A percentile compares a stretch with the other conserved stretches of the same genome.
Evolutionary conservation across 2,113 vertebrate genomes (phyloP).

Genomic region (Ranitomeya variabilis): DNA sequence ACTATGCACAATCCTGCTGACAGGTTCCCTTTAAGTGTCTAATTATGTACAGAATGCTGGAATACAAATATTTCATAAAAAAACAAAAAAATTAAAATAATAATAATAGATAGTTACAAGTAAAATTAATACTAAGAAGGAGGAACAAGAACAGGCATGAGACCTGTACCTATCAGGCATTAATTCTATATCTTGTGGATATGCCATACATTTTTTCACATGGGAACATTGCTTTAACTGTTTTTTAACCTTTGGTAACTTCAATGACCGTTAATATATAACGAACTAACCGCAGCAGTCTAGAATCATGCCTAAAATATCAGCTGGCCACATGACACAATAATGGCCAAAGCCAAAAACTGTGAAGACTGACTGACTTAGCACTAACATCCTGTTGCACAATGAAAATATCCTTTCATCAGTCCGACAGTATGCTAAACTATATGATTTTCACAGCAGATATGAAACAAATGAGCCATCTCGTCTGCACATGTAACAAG

Average conservation of each 20-base stretch:
- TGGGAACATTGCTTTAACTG: neutral
- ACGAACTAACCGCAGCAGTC: neutral
- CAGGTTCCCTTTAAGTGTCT: too few species aligned
- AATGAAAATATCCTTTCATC: constrained; percentile 17
- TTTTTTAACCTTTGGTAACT: neutral
- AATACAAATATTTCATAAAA: too few species aligned
- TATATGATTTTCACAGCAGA: constrained; percentile 10
- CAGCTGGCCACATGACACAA: constrained; percentile 4
- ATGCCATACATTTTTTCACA: too few species aligned
- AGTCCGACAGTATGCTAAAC: neutral
- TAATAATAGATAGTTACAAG: too few species aligned
- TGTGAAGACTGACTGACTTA: constrained; percentile 16
- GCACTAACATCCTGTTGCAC: constrained; percentile 6
- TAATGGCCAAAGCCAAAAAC: constrained; percentile 4
- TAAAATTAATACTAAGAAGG: too few species aligned
- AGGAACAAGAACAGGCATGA: too few species aligned
- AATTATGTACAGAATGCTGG: too few species aligned
- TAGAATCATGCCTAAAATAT: neutral
- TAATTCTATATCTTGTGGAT: too few species aligned
- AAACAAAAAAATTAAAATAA: too few species aligned
- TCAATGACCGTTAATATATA: neutral
- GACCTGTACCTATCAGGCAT: too few species aligned
- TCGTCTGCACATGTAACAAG: neutral
- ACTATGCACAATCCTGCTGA: too few species aligned
- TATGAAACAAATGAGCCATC: constrained; percentile 2